Conservation (phyloP, 2,888 invertebrate species). For the Hesperia comma region DNA sequence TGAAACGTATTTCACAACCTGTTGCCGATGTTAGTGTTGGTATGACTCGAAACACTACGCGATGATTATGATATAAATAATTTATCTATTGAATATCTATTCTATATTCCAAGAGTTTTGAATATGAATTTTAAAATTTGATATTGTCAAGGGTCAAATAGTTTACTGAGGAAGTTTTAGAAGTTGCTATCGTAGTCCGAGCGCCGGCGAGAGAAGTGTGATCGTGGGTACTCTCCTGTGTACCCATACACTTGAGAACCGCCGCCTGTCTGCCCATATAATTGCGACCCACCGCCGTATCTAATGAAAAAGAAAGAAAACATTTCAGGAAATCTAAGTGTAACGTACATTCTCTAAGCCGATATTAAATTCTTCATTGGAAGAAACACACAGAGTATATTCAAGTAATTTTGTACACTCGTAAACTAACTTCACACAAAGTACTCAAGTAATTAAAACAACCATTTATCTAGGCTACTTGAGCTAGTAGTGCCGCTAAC, state of each 20-base stretch:
- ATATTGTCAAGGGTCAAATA: slow-evolving; percentile 72
- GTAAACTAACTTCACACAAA: no score
- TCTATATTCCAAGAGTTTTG: slow-evolving; percentile 50
- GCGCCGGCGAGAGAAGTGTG: slow-evolving; percentile 85
- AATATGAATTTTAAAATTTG: slow-evolving; percentile 67
- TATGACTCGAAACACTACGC: slow-evolving; percentile 49
- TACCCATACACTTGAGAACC: slow-evolving; percentile 84
- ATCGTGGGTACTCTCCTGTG: slow-evolving; percentile 77
- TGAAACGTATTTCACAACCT: slow-evolving; percentile 74
- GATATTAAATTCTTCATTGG: slow-evolving; percentile 31
- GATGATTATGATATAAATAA: slow-evolving; percentile 50
- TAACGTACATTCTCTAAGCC: slow-evolving; percentile 25
- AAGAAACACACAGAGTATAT: slow-evolving; percentile 1
- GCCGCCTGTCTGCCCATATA: slow-evolving; percentile 87
- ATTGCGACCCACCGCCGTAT: slow-evolving; percentile 85
- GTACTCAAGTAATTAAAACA: no score
- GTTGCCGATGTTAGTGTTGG: slow-evolving; percentile 58
- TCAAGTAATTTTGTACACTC: no score
- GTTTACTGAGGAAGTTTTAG: slow-evolving; percentile 69
- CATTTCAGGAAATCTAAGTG: slow-evolving; percentile 31
- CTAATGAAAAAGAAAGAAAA: slow-evolving; percentile 51
- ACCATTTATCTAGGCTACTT: no score
- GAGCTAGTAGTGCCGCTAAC: no score
- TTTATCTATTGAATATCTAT: slow-evolving; percentile 49
- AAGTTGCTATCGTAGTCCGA: slow-evolving; percentile 93